Base-by-base conservation (phyloP, 2,797 vertebrate genomes). In the Pangasius macronema region DNA sequence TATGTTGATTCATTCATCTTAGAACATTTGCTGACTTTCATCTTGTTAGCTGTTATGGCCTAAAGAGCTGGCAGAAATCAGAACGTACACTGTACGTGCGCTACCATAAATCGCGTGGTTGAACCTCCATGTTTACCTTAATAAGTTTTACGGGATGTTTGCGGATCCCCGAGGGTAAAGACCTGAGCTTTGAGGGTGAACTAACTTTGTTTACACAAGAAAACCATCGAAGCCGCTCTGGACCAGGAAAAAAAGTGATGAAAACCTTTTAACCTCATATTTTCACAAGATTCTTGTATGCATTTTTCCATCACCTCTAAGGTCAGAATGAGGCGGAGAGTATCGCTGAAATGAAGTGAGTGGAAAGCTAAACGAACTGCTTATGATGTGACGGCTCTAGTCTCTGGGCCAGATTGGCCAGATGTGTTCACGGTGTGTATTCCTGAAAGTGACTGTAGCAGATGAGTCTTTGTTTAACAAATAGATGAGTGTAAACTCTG, bases 131-230 rank as follows among this genome's bases (percentile, higher is more conserved):
- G 83, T 84, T 87, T 87, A 70, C 30, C 30, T 72, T 84, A 9
- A 80, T 84, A 65, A n/a, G 83, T 86, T 90, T 87, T 84, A 88
- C 9, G 2, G 85, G 72, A 73, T 59, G 22, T 85, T 27, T 87
- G 61, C 42, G n/a, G 51, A 79, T 82, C 55, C 61, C 53, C 14
- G 2, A 18, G 55, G 30, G 57, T 18, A 36, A 53, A 57, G 39
- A 36, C 61, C 79, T 55, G 46, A 49, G 75, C 42, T 61, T 87
- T 72, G 80, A 73, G 76, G 81, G 73, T 57, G 82, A 84, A 86
- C 16, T 39, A 42, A 85, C 59, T 79, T 61, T 87, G 67, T 87
- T 90, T 90, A 82, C 81, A 68, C n/a, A 59, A 49, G 63, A 82
- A 90, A 88, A 49, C 80, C 75, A 65, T 86, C 46, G 84, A 86